Evolutionary conservation across 2,113 vertebrate genomes (phyloP).

Genomic region (Laterallus jamaicensis): DNA sequence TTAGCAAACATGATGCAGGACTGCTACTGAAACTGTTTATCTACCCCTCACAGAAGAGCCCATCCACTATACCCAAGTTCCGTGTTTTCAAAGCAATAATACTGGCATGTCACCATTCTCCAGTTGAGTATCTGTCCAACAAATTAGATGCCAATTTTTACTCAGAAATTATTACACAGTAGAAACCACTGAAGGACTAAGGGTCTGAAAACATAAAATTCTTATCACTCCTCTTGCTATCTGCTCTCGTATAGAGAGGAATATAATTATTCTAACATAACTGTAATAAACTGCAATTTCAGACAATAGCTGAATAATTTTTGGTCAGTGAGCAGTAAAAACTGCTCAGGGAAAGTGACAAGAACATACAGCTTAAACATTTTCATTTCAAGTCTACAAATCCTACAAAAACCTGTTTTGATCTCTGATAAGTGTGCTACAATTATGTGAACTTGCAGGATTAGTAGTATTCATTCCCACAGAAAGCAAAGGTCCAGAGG

Average conservation of each 20-base stretch:
- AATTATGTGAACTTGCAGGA: slow-evolving; percentile 24
- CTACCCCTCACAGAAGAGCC: background rate
- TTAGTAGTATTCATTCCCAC: background rate
- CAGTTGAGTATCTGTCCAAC: background rate
- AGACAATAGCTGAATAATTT: slow-evolving; percentile 33
- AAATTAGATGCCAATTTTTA: background rate
- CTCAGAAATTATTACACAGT: slow-evolving; percentile 4
- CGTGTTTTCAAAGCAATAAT: background rate
- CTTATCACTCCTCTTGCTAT: slow-evolving; percentile 5
- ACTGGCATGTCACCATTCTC: background rate
- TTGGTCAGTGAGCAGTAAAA: slow-evolving; percentile 37
- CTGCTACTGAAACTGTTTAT: slow-evolving; percentile 22
- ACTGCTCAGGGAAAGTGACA: background rate
- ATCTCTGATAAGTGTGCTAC: background rate
- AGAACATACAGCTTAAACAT: background rate
- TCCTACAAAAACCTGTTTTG: slow-evolving; percentile 3
- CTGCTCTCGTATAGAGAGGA: background rate
- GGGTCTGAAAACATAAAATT: background rate
- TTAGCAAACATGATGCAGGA: slow-evolving; percentile 41
- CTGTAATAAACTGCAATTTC: slow-evolving; percentile 44
- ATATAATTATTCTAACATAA: slow-evolving; percentile 38
- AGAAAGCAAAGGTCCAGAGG: slow-evolving; percentile 9
- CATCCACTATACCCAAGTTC: background rate
- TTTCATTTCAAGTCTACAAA: background rate
- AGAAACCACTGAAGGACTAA: background rate